Evolutionary conservation across 1,140 invertebrate genomes (phyloP).

Genomic region (Polypedilum vanderplanki): DNA sequence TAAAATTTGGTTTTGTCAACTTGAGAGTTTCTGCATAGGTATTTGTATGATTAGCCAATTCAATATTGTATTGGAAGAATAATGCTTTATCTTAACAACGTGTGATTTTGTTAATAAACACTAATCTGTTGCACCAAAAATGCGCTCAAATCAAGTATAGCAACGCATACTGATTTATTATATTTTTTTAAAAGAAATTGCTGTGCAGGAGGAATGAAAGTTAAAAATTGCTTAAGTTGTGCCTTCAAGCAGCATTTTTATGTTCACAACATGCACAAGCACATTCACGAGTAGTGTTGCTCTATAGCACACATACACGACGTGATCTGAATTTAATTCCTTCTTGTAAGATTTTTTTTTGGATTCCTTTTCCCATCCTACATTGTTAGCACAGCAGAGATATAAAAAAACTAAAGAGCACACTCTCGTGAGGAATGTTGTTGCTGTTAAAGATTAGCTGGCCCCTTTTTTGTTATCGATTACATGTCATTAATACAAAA

Average conservation of each 20-base stretch:
- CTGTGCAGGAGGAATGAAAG: not conserved
- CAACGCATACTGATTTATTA: too few relatives aligned
- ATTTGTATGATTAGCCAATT: too few relatives aligned
- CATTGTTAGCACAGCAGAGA: not conserved
- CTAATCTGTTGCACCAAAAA: too few relatives aligned
- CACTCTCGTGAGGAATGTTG: not conserved
- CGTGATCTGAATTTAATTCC: slow-evolving; percentile 28
- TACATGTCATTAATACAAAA: not conserved
- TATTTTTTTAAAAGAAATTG: not conserved
- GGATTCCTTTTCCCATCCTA: not conserved
- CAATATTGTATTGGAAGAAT: too few relatives aligned
- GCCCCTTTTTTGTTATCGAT: not conserved
- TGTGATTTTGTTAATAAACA: too few relatives aligned
- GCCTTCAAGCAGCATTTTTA: not conserved
- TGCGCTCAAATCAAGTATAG: too few relatives aligned
- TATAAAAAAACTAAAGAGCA: not conserved
- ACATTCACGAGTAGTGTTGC: not conserved
- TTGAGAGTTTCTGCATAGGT: too few relatives aligned
- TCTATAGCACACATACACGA: not conserved
- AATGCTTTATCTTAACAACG: too few relatives aligned
- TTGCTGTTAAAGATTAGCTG: not conserved
- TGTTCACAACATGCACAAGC: not conserved
- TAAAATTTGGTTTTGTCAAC: too few relatives aligned
- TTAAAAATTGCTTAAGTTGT: not conserved
- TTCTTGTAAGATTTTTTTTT: slow-evolving; percentile 10